Evolutionary conservation across 2,888 invertebrate genomes (phyloP), one percentile per base, ranked within the genome.

Genomic region (Melinopterus prodromus): DNA sequence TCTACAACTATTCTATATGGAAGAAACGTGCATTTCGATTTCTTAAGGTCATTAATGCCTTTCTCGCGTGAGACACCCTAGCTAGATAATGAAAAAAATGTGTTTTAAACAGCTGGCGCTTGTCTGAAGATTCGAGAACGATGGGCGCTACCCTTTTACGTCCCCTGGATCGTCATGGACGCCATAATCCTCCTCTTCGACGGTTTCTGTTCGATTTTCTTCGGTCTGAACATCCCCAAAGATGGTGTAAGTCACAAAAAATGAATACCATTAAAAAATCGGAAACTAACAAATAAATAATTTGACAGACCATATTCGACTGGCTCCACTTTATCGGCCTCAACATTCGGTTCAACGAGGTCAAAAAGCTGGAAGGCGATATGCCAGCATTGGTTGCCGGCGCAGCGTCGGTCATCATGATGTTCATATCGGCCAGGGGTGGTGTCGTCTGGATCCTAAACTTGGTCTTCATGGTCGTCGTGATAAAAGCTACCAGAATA

Each of bases 131-230:
- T 84, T n/a, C 84, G 83, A 78, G 84, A 84, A 82, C 79, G 74
- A 69, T 71, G 82, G 38, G 83, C 84, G 4, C 76, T 85, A 1
- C 14, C 85, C 16, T 86, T 86, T 79, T 86, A 86, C 80, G 83
- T 88, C 84, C 90, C 91, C 9, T 91, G 91, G 90, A 86, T 90
- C 53, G 15, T 90, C 6, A 83, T 86, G 6, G 85, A 89, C 6
- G 81, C 88, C 1, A 85, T 86, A 5, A 88, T 89, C 5, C 84
- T 88, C 79, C 80, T 90, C 9, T 83, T 90, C 76, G 91, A 91
- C 83, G 88, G 88, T 14, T 87, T 89, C 6, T 89, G 90, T 15
- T 88, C 89, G 7, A 89, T 89, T n/a, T 90, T 87, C 81, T 89
- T 89, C 82, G 87, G 88, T 26, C 77, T 88, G 26, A 90, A 91